These are phyloP conservation scores for Xenopus petersii DNA, from an alignment of 2,797 vertebrate genomes.

Conservation along the genomic window DNA sequence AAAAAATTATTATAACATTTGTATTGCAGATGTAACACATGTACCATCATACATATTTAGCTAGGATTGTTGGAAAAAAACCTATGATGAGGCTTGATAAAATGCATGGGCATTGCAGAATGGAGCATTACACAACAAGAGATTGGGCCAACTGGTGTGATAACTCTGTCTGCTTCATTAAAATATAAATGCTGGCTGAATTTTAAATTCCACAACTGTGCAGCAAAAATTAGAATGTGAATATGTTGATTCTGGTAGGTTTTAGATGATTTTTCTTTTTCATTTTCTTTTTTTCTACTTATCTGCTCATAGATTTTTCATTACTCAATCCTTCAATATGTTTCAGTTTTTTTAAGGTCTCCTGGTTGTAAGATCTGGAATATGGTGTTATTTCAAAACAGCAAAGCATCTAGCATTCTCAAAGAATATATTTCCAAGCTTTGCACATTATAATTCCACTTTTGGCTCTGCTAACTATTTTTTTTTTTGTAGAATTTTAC, in stretches of 20 bases:
- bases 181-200: constrained; percentile 31
- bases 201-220: constrained; percentile 53
- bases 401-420: constrained; percentile 59
- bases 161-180: background rate
- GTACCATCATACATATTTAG: too few relatives aligned
- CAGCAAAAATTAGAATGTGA: constrained; percentile 31
- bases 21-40: too few relatives aligned
- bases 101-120: too few relatives aligned
- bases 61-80: too few relatives aligned
- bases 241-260: constrained; percentile 27
- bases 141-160: background rate
- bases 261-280: constrained; percentile 42
- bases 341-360: constrained; percentile 58
- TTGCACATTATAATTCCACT: constrained; percentile 65
- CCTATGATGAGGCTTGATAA: too few relatives aligned
- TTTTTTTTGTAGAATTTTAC: constrained; percentile 52
- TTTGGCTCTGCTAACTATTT: constrained; percentile 51
- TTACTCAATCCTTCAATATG: constrained; percentile 57
- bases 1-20: too few relatives aligned
- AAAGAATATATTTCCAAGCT: constrained; percentile 61
- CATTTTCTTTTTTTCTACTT: constrained; percentile 19
- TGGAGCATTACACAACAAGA: too few relatives aligned
- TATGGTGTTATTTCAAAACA: constrained; percentile 62
- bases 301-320: constrained; percentile 51
- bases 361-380: constrained; percentile 54